A percentile compares a stretch with the other conserved stretches of the same genome.
These are phyloP conservation scores for Fragum whitleyi DNA, from an alignment of 2,888 invertebrate species.

Conservation along the genomic window DNA sequence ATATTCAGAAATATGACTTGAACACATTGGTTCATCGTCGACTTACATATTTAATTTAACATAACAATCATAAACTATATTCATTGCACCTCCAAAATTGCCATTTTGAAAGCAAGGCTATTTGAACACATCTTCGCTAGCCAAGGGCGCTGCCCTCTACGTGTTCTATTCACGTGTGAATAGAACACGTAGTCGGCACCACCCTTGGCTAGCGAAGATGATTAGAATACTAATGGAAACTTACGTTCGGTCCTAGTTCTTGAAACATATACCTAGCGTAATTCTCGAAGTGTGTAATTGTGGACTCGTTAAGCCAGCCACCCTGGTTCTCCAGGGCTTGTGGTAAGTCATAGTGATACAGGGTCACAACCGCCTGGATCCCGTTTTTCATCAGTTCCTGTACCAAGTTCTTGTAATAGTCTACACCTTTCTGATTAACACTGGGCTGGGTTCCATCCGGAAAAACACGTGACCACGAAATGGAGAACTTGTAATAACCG, in stretches of 20 bases:
- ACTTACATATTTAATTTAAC: too few species aligned
- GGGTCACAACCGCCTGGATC: slow-evolving; percentile 88
- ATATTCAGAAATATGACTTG: too few species aligned
- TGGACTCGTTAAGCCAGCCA: slow-evolving; percentile 82
- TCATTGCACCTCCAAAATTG: too few species aligned
- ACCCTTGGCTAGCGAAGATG: too few species aligned
- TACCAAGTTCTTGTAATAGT: slow-evolving; percentile 91
- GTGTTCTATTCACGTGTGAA: too few species aligned
- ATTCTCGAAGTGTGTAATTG: slow-evolving; percentile 79
- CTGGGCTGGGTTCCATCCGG: slow-evolving; percentile 85
- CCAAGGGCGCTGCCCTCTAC: too few species aligned
- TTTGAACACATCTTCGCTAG: too few species aligned
- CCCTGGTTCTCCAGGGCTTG: slow-evolving; percentile 84
- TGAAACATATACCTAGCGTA: slow-evolving; percentile 84
- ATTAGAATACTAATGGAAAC: too few species aligned
- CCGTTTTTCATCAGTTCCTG: slow-evolving; percentile 88
- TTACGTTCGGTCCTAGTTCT: slow-evolving; percentile 82
- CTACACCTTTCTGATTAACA: slow-evolving; percentile 89
- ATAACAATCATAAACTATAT: too few species aligned
- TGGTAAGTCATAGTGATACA: slow-evolving; percentile 85
- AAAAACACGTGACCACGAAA: slow-evolving; percentile 91
- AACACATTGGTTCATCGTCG: too few species aligned
- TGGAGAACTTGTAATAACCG: slow-evolving; percentile 82
- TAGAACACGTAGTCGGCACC: too few species aligned
- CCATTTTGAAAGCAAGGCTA: too few species aligned